Evolutionary conservation across 2,797 vertebrate species (phyloP), one percentile per base, ranked within the genome.

Genomic region (Amniataba percoides): DNA sequence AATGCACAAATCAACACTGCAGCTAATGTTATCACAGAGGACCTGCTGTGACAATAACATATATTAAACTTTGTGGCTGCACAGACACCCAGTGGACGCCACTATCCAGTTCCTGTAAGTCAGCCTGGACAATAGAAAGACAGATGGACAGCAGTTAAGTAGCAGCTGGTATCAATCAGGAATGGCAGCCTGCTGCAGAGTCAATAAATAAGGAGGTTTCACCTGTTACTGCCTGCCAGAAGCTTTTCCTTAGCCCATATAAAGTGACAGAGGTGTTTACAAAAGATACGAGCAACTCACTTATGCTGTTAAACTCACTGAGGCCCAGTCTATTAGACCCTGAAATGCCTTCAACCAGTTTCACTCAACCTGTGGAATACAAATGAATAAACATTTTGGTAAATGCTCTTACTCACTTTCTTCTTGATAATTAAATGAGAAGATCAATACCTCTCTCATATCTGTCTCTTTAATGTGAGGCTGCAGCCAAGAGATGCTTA

Each of bases 151-250:
- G 76, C 85, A 78, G 78, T 88, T 89, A 88, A 85, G 87, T 27
- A 85, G 85, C 89, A 88, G 83, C 82, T 81, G 87, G 85, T 83
- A 90, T 91, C 91, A 93, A 91, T 92, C 80, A 86, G 74, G 53
- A 81, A 82, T 80, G 80, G 63, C 83, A 89, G 84, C 71, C 71
- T 52, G 71, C 82, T 78, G 74, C 87, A 90, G 75, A 88, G 82
- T 86, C 86, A 25, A 92, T 91, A 89, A 92, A 93, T 89, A 89
- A 85, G 82, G 80, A 88, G 77, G 80, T 82, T 89, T 92, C 79
- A 86, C 85, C 86, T 84, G 80, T 82, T 80, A 88, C 74, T 82
- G 85, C 79, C 82, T 88, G 89, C 86, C 88, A 90, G 80, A 78
- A 83, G 81, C 78, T 74, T 85, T 85, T 81, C 76, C 86, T 82